Conservation (phyloP, 35 echinoderm and acorn worm genomes). For the Amphiura filiformis region DNA sequence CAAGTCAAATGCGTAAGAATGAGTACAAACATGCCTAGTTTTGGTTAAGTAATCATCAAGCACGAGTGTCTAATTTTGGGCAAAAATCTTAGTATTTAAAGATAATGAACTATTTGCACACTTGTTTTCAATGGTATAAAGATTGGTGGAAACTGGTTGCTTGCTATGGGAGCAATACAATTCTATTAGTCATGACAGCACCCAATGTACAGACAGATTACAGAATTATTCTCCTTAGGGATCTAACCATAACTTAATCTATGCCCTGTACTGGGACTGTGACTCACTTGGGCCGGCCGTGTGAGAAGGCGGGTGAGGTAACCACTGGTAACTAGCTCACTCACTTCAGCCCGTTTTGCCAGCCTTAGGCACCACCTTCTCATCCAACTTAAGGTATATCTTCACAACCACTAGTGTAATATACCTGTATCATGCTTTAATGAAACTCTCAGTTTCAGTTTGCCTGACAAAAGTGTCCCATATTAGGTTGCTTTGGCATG, state of each 20-base stretch:
- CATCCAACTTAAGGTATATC: not conserved
- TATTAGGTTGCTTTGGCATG: not conserved
- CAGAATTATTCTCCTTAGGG: conserved; percentile 13
- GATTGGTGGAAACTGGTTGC: not conserved
- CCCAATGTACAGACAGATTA: not conserved
- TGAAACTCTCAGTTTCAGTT: conserved; percentile 5
- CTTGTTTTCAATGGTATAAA: not conserved
- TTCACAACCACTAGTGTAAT: not conserved
- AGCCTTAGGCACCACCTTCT: not conserved
- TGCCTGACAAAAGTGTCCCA: not conserved
- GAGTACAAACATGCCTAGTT: too few species aligned
- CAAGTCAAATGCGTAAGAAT: too few species aligned
- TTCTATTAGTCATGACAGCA: conserved; percentile 22
- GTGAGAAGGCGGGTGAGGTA: not conserved
- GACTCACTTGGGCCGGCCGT: conserved; percentile 2
- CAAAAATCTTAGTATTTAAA: not conserved
- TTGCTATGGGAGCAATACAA: not conserved
- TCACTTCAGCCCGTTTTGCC: not conserved
- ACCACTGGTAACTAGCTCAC: not conserved
- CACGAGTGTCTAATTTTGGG: not conserved
- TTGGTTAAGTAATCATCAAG: too few species aligned
- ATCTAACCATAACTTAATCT: conserved; percentile 18
- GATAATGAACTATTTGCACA: not conserved
- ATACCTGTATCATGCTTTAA: conserved; percentile 3
- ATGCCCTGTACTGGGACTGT: not conserved